Base-by-base conservation (phyloP, 2,888 invertebrate genomes). In the Falcaria lacertinaria region DNA sequence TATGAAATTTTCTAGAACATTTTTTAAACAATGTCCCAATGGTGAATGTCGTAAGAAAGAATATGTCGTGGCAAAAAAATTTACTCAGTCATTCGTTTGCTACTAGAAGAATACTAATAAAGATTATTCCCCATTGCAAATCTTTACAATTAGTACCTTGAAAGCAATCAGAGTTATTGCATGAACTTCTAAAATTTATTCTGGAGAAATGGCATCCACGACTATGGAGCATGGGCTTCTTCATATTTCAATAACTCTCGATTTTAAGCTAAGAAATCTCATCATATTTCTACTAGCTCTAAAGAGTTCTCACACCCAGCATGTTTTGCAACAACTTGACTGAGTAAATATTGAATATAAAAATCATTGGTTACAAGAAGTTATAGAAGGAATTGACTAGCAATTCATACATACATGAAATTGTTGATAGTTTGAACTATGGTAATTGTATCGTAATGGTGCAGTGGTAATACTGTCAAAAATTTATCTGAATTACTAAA, bases 21-120 rank as follows among this genome's bases (percentile, higher is more conserved):
- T 54, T 57, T 44, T 57, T 52, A 67, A 76, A 80, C 81, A 80
- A 80, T 81, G 81, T 78, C 80, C 69, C 64, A 64, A 64, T 74
- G 80, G 81, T 78, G 76, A 76, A 74, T 68, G 62, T 65, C 64
- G 43, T 37, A 49, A 44, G 50, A 43, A 49, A 44, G 50, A 43
- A 50, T 50, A 51, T 36, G 48, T 51, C 45, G 42, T 46, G 41
- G 42, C 42, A 52, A 50, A 45, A 45, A 48, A n/a, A n/a, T n/a
- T n/a, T n/a, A 48, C 28, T 28, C 28, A 28, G 37, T 47, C 40
- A 56, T 47, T 51, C 56, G 42, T 50, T 50, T 51, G 50, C 42
- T 47, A 66, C 50, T 63, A 19, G 3, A 19, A 2, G 19, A 19
- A 19, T 66, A 68, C 64, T 63, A 57, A 59, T 57, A 59, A 55